Percentiles rank a stretch among this genome's conserved stretches.
Conservation (phyloP, 64 coral and sea anemone species). For the Stichodactyla helianthus region DNA sequence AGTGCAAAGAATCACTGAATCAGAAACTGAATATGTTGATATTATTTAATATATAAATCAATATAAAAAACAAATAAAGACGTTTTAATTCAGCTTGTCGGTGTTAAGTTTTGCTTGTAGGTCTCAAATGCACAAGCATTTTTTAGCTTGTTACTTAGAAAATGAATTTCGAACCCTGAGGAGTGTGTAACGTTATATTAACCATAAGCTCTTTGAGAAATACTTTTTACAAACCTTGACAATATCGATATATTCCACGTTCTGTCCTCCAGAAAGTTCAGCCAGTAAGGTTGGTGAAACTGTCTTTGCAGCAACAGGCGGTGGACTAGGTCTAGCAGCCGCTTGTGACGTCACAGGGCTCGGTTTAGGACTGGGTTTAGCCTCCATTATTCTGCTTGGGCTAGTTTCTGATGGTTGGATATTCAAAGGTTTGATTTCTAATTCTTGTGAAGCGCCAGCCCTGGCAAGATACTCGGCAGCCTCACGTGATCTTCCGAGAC, state of each 20-base stretch:
- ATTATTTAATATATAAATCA: too few relatives aligned
- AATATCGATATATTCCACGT: constrained; percentile 81
- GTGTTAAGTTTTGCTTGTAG: too few relatives aligned
- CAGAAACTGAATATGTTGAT: too few relatives aligned
- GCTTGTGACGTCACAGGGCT: neutral
- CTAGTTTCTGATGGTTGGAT: constrained; percentile 31
- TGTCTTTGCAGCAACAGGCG: constrained; percentile 42
- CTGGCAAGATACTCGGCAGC: constrained; percentile 66
- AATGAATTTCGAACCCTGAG: too few relatives aligned
- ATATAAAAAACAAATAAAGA: too few relatives aligned
- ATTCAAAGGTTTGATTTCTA: constrained; percentile 60
- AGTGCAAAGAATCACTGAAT: too few relatives aligned
- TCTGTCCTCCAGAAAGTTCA: constrained; percentile 82
- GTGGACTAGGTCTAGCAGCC: constrained; percentile 54
- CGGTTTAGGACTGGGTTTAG: constrained; percentile 19
- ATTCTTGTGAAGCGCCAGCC: constrained; percentile 49
- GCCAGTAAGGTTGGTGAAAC: constrained; percentile 74
- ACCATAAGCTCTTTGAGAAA: too few relatives aligned
- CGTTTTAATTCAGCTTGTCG: too few relatives aligned
- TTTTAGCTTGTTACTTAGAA: too few relatives aligned
- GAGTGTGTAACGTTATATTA: neutral
- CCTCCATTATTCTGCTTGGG: neutral
- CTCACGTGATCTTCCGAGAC: constrained; percentile 85
- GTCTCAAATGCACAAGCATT: too few relatives aligned
- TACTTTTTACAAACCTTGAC: constrained; percentile 48